Evolutionary conservation across 2,888 invertebrate species (phyloP).

Genomic region (Acanthosoma haemorrhoidale): DNA sequence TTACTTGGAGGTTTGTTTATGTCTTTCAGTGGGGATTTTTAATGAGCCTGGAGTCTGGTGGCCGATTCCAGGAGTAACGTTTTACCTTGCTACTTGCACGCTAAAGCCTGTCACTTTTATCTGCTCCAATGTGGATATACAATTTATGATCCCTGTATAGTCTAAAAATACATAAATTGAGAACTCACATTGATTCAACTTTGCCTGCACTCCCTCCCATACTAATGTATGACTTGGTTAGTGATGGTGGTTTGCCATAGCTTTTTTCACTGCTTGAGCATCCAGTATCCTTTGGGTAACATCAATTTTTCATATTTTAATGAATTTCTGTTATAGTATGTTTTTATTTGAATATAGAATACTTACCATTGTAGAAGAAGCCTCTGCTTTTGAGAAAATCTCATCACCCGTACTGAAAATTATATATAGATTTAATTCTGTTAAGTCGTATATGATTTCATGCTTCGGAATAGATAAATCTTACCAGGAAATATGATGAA

Average conservation of each 20-base stretch:
- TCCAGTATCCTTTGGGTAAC: constrained; percentile 8
- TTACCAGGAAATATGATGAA: constrained; percentile 17
- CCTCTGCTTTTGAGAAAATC: not conserved
- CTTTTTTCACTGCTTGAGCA: constrained; percentile 27
- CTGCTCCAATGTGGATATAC: no score
- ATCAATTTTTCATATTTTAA: no score
- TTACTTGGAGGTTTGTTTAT: no score
- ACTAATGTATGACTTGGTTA: constrained; percentile 14
- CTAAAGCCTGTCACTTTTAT: no score
- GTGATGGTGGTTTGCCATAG: constrained; percentile 24
- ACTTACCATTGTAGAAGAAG: not conserved
- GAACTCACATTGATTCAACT: constrained; percentile 17
- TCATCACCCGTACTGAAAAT: not conserved
- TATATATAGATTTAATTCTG: not conserved
- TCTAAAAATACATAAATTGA: no score
- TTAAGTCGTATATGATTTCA: not conserved
- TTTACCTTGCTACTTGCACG: no score
- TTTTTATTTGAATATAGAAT: not conserved
- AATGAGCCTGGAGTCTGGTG: no score
- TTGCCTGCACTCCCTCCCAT: constrained; percentile 19
- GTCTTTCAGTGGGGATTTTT: no score
- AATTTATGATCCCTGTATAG: no score
- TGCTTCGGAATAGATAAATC: not conserved
- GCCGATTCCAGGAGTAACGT: no score
- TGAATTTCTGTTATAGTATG: not conserved